These are phyloP conservation scores for Drosophila erecta DNA, from an alignment of 1,140 invertebrate species.

Conservation along the genomic window DNA sequence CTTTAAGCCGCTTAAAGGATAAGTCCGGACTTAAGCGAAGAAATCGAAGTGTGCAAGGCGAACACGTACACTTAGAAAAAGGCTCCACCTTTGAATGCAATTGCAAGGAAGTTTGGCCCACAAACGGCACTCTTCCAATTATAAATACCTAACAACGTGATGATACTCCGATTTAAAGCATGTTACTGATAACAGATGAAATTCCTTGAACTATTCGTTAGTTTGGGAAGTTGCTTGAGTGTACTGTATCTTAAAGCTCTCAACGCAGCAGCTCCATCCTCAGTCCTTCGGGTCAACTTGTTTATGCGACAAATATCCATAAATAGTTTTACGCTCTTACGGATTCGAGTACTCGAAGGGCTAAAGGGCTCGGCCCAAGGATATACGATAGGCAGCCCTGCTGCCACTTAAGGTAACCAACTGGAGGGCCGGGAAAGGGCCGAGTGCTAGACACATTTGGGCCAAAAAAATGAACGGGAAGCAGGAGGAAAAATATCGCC, in stretches of 20 bases:
- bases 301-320: constrained; percentile 81
- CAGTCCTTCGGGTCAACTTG: constrained; percentile 63
- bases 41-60: constrained; percentile 10
- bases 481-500: constrained; percentile 19
- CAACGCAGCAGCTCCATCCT: constrained; percentile 11
- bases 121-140: no score
- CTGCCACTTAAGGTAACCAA: constrained; percentile 66
- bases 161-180: no score
- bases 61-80: constrained; percentile 5
- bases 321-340: constrained; percentile 77
- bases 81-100: no score
- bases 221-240: no score
- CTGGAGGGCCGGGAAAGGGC: constrained; percentile 13
- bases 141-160: no score
- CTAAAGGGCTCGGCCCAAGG: constrained; percentile 40
- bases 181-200: no score
- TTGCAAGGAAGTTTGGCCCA: no score
- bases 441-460: constrained; percentile 74
- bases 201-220: no score
- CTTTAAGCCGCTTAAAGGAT: constrained; percentile 68
- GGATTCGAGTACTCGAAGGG: constrained; percentile 39
- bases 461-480: constrained; percentile 26
- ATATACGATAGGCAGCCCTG: constrained; percentile 38
- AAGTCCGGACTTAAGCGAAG: constrained; percentile 38
- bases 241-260: constrained; percentile 58